These are phyloP conservation scores for Nineta flava DNA, from an alignment of 2,888 invertebrate genomes.

Conservation along the genomic window DNA sequence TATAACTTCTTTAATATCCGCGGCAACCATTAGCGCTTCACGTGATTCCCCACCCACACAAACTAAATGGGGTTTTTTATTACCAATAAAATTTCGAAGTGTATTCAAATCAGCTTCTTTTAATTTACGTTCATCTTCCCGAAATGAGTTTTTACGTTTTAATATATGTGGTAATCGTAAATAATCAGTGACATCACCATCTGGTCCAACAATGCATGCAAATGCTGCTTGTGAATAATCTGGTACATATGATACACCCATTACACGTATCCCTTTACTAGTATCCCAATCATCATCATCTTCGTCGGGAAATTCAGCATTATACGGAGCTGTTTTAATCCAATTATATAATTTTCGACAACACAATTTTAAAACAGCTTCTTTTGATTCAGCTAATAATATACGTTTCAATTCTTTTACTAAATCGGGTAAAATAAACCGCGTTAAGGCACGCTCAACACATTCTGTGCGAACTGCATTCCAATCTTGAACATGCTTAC, in stretches of 20 bases:
- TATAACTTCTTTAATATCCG: conserved; percentile 60
- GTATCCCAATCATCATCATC: conserved; percentile 89
- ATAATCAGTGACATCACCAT: conserved; percentile 87
- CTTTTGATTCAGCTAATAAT: conserved; percentile 74
- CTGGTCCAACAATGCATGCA: conserved; percentile 69
- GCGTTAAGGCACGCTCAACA: conserved; percentile 71
- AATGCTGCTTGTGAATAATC: conserved; percentile 76
- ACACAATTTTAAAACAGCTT: conserved; percentile 67
- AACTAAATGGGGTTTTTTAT: conserved; percentile 88
- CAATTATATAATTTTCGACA: conserved; percentile 78
- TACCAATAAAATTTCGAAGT: conserved; percentile 65
- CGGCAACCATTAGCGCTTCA: conserved; percentile 66
- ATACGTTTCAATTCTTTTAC: conserved; percentile 68
- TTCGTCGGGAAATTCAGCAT: conserved; percentile 55
- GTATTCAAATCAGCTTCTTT: conserved; percentile 48
- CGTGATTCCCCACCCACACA: conserved; percentile 82
- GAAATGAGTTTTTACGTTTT: conserved; percentile 60
- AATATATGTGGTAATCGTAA: conserved; percentile 73
- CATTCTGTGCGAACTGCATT: conserved; percentile 77
- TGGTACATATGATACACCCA: conserved; percentile 79
- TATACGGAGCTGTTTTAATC: conserved; percentile 76
- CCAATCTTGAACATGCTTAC: conserved; percentile 89
- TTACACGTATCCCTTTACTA: conserved; percentile 64
- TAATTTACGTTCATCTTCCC: conserved; percentile 46
- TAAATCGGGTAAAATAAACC: conserved; percentile 80